A percentile compares a stretch with the other conserved stretches of the same genome.
Evolutionary conservation across 1,140 invertebrate species (phyloP).

Genomic region (Sitobion miscanthi): DNA sequence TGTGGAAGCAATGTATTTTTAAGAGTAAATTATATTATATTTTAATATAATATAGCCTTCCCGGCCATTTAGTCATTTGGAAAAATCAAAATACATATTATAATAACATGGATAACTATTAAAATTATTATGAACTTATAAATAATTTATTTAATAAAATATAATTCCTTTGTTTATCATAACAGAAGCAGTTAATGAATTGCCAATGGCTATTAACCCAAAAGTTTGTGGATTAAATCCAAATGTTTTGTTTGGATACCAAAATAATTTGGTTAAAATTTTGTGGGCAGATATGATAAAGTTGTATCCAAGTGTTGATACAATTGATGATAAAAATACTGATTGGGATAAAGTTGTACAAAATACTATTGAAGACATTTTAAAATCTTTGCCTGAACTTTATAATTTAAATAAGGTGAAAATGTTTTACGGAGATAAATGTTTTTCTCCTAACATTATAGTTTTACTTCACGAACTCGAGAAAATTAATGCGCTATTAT

Average conservation of each 20-base stretch:
- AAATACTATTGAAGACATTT: conserved; percentile 73
- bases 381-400: conserved; percentile 60
- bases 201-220: conserved; percentile 78
- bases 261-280: conserved; percentile 83
- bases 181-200: conserved; percentile 67
- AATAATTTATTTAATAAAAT: not conserved
- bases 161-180: not conserved
- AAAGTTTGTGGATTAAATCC: conserved; percentile 75
- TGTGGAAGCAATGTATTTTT: too few relatives aligned
- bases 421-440: conserved; percentile 51
- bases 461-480: conserved; percentile 89
- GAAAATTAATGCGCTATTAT: conserved; percentile 80
- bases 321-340: conserved; percentile 83
- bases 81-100: not conserved
- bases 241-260: conserved; percentile 70
- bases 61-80: too few relatives aligned
- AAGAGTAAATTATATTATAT: too few relatives aligned
- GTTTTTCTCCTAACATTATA: conserved; percentile 79
- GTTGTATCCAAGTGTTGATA: conserved; percentile 83
- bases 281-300: conserved; percentile 77
- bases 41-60: too few relatives aligned
- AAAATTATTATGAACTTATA: not conserved
- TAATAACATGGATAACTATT: not conserved
- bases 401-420: conserved; percentile 41
- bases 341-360: conserved; percentile 67